These are phyloP conservation scores for Peromyscus melanophrys DNA, from an alignment of 2,797 vertebrate species.

Conservation along the genomic window DNA sequence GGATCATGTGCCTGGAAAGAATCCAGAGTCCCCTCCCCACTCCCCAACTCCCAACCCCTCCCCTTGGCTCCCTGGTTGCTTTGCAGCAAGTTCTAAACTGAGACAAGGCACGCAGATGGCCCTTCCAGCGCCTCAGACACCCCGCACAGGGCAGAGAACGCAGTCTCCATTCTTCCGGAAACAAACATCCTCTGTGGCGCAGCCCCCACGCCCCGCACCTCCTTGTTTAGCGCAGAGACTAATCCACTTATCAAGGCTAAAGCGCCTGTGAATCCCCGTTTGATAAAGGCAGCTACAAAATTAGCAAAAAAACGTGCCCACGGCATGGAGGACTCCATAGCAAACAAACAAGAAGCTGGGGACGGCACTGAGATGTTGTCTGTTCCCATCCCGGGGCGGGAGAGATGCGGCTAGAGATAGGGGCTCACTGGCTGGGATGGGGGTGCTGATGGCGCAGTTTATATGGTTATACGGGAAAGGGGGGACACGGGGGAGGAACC, in stretches of 20 bases:
- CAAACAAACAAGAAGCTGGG: slow-evolving; percentile 87
- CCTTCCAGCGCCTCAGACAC: slow-evolving; percentile 65
- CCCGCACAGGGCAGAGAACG: slow-evolving; percentile 81
- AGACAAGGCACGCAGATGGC: not conserved
- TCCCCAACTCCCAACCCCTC: not conserved
- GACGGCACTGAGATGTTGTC: slow-evolving; percentile 69
- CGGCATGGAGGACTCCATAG: slow-evolving; percentile 83
- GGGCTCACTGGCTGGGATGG: slow-evolving; percentile 60
- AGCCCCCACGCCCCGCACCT: slow-evolving; percentile 88
- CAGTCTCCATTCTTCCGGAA: slow-evolving; percentile 89
- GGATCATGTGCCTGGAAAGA: not conserved
- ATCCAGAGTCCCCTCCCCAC: not conserved
- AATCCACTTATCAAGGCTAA: slow-evolving; percentile 93
- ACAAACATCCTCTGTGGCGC: slow-evolving; percentile 91
- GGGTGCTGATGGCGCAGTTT: not conserved
- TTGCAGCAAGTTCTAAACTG: not conserved
- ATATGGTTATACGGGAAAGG: not conserved
- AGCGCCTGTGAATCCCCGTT: slow-evolving; percentile 88
- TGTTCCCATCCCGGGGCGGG: slow-evolving; percentile 65
- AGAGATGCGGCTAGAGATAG: slow-evolving; percentile 81
- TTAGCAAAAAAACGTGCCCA: slow-evolving; percentile 89
- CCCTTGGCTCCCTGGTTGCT: rapidly evolving
- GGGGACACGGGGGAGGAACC: not conserved
- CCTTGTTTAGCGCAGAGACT: slow-evolving; percentile 92
- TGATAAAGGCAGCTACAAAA: slow-evolving; percentile 91